phyloP scores from a whole-genome alignment of 2,113 vertebrate species.

The Chrysemys picta region DNA sequence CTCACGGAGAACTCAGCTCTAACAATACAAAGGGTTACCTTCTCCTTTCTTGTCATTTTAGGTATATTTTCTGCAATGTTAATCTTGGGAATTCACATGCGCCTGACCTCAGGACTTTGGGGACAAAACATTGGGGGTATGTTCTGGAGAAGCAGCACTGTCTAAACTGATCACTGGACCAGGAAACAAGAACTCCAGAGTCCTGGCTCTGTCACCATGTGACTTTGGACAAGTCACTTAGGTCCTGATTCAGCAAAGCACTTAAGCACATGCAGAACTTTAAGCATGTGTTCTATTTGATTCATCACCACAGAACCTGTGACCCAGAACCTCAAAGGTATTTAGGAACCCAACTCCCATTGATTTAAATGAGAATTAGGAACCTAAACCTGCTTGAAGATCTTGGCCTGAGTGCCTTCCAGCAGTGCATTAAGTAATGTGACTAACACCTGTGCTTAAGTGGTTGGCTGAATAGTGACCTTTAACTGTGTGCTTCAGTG shows the following conservation, averaged over 20 bases:
- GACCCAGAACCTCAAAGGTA: neutral
- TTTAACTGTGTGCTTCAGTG: neutral
- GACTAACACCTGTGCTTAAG: neutral
- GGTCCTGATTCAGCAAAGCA: neutral
- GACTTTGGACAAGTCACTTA: neutral
- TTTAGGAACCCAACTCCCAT: neutral
- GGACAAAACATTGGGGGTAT: neutral
- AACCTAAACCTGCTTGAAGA: neutral
- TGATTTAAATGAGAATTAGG: neutral
- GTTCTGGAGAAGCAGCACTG: neutral
- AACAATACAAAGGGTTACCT: neutral
- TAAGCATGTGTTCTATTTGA: neutral
- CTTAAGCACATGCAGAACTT: neutral
- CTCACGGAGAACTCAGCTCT: rapidly evolving
- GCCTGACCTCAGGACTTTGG: too few species aligned
- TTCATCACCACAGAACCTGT: neutral
- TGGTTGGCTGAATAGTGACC: too few species aligned
- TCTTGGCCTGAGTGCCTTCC: neutral
- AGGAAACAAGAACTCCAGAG: neutral
- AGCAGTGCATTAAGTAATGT: neutral
- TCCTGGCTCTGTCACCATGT: neutral
- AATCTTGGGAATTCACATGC: neutral
- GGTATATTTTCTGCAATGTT: neutral
- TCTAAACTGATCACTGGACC: neutral
- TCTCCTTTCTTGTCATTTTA: neutral